A percentile compares a stretch with the other conserved stretches of the same genome.
Evolutionary conservation across 1,140 invertebrate species (phyloP).

Genomic region (Trachymyrmex septentrionalis): DNA sequence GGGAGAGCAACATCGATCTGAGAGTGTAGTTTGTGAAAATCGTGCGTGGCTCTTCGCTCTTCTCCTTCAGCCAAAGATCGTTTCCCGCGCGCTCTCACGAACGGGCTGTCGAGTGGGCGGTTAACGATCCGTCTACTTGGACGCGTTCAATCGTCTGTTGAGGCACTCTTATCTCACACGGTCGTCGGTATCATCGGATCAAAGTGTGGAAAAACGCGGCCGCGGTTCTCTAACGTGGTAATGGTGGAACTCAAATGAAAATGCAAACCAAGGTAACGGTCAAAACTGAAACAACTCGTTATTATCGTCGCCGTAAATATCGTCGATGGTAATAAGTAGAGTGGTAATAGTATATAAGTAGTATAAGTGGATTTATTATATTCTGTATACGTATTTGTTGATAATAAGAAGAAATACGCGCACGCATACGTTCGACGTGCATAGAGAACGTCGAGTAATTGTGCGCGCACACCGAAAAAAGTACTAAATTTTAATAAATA

Average conservation of each 20-base stretch:
- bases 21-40: conserved; percentile 43
- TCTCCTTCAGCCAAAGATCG: conserved; percentile 32
- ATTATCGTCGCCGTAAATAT: conserved; percentile 26
- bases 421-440: conserved; percentile 36
- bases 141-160: conserved; percentile 21
- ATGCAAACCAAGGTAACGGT: conserved; percentile 74
- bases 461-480: background rate
- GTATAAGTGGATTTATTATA: conserved; percentile 16
- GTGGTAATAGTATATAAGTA: conserved; percentile 23
- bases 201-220: conserved; percentile 13
- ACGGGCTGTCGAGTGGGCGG: background rate
- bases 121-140: conserved; percentile 40
- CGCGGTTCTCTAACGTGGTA: conserved; percentile 34
- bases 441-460: conserved; percentile 11
- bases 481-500: too few relatives aligned
- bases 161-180: conserved; percentile 45
- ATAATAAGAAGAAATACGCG: conserved; percentile 11
- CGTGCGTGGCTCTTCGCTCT: conserved; percentile 41
- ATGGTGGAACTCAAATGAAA: conserved; percentile 74
- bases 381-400: conserved; percentile 19
- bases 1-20: conserved; percentile 13
- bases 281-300: conserved; percentile 47
- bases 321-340: conserved; percentile 27
- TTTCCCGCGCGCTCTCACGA: conserved; percentile 10
- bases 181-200: conserved; percentile 29